Base-by-base conservation (phyloP, 1,140 invertebrate genomes). In the Brachionus koreanus region DNA sequence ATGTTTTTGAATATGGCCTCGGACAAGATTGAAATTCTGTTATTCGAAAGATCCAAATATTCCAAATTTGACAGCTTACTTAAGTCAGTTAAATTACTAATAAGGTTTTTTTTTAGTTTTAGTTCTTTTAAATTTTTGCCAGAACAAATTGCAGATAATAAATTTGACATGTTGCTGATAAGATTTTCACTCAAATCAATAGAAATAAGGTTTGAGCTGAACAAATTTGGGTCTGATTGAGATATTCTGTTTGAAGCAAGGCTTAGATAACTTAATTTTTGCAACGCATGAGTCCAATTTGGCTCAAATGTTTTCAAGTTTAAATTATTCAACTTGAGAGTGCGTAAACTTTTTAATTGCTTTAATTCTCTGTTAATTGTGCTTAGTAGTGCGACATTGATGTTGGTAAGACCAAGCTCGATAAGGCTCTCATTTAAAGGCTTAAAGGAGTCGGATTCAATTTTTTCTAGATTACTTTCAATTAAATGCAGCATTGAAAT, bases 81-180 rank as follows among this genome's bases (percentile, higher is more conserved):
- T 2, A 77, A 13, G 5, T 13, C n/a, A 19, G n/a, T 37, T 6
- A 77, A 25, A 29, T 39, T 29, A 29, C 49, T 33, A 16, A 77
- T 35, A 9, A 19, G 43, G 46, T 77, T 77, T 16, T 16, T 16
- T 33, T 49, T 52, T 2, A 77, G 46, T 25, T 61, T 77, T 7
- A 77, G 35, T 19, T 77, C 75, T 61, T 77, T 77, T 25, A 77
- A 61, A 33, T 52, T 77, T 57, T 77, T 0, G 7, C 49, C 49
- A 29, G 10, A 35, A 7, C 33, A 13, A 33, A 77, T 35, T 16
- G 42, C 43, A 13, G 25, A 49, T 33, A 77, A 23, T 5, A 61
- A 33, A 29, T 77, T 23, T 3, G n/a, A 39, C 35, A 77, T 6
- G 16, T 77, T 39, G 12, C 7, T 19, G 5, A 77, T 23, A 0